Evolutionary conservation across 2,113 vertebrate species (phyloP), one percentile per base, ranked within the genome.

Genomic region (Suncus etruscus): DNA sequence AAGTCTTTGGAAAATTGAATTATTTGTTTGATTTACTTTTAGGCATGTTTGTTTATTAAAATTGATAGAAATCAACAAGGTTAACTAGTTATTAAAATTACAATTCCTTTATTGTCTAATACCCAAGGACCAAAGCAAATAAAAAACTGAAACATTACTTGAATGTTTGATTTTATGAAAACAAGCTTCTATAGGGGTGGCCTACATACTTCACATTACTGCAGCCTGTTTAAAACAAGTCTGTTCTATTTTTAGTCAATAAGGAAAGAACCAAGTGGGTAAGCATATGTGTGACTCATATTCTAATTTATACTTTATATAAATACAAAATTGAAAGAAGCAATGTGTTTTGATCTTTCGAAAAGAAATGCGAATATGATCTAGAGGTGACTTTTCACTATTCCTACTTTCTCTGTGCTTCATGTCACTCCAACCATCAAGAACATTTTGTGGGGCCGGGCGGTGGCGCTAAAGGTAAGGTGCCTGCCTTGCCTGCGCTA

Each of bases 301-400:
- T 89, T 95, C 91, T 91, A 94, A 94, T 95, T 89, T 95, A 87
- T 93, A 91, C 91, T 96, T 94, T 96, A 95, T 95, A 96, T 95
- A 95, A 96, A 95, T 83, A 96, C 81, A 82, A 94, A 70, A 89
- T 94, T 94, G 87, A 93, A 92, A 93, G 82, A 93, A 89, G 94
- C 80, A 95, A 95, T 95, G 92, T 96, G 95, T 93, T 95, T 90
- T 92, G 86, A 72, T 86, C 89, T 93, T 90, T 72, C 89, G 91
- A 94, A 92, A 94, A 94, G 84, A 94, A 96, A 93, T 80, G 91
- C 8, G 45, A 93, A 92, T 61, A 72, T 65, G 31, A 83, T 65
- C 73, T 68, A 85, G 10, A 75, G 50, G 73, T 74, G 7, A 50
- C 8, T 25, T 69, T 54, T 61, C 63, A 18, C 74, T 51, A 73